Evolutionary conservation across 2,888 invertebrate genomes (phyloP), one percentile per base, ranked within the genome.

Genomic region (Ormyrus thymus): DNA sequence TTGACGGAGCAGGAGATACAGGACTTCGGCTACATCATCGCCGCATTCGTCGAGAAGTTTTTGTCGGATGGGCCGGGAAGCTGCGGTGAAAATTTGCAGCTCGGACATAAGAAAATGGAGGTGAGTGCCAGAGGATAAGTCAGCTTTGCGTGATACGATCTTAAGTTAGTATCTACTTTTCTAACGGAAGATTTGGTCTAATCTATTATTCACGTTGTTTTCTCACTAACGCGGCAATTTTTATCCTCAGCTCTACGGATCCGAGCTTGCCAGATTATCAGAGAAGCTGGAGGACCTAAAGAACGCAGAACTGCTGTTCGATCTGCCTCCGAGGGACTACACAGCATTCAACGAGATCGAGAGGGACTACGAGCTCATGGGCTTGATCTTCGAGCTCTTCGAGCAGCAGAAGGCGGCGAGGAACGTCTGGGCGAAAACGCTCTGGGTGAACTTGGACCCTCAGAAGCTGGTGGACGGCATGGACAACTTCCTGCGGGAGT

Each of bases 361-460:
- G 86, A 85, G 90, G 0, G 94, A 95, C 82, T 95, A 91, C 85
- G 91, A 92, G 15, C 92, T 92, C 3, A 93, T 97, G 92, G 94
- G 95, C 76, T 84, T 91, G 85, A 89, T 97, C 43, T 97, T 95
- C 88, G 93, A 94, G 86, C 92, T 97, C 45, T 97, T 95, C 87
- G 94, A 93, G 83, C 92, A 94, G 0, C 96, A 97, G 89, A 95
- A 94, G 91, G 92, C 92, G 81, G 95, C 95, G 0, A 91, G 96
- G 59, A 95, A 96, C 82, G 85, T 92, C 6, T 97, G 97, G 97
- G 94, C 96, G 0, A 95, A 95, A 89, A 97, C 96, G 0, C 89
- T 97, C 10, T 98, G 98, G 98, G 93, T 92, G 7, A 94, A 98
- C 89, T 91, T 98, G 68, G 95, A 97, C 90, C 95, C 97, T 1